Evolutionary conservation across 1,140 invertebrate species (phyloP).

Genomic region (Drosophila rhopaloa): DNA sequence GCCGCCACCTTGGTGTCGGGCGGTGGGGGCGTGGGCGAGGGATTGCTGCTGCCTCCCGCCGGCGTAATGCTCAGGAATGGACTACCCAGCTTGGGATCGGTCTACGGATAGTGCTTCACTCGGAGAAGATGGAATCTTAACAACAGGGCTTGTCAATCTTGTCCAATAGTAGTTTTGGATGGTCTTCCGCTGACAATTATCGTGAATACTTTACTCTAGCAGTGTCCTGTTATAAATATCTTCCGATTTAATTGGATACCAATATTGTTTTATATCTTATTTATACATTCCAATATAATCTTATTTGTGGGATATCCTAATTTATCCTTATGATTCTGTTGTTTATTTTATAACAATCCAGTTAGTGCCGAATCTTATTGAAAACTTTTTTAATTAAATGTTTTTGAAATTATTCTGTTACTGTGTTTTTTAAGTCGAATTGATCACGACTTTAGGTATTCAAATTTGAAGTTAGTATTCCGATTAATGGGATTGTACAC

Average conservation of each 20-base stretch:
- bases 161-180: too few relatives aligned
- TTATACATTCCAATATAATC: too few relatives aligned
- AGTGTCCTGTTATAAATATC: too few relatives aligned
- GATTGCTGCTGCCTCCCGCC: constrained; percentile 67
- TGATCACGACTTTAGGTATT: not conserved
- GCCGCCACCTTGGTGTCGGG: constrained; percentile 37
- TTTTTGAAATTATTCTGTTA: not conserved
- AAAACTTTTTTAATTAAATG: too few relatives aligned
- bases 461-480: not conserved
- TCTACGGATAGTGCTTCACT: constrained; percentile 4
- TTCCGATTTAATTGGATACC: too few relatives aligned
- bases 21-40: constrained; percentile 43
- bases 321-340: not conserved
- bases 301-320: not conserved
- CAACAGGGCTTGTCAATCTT: not conserved
- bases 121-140: not conserved
- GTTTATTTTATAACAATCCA: not conserved
- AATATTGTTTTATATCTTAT: too few relatives aligned
- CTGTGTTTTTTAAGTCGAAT: not conserved
- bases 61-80: constrained; percentile 74
- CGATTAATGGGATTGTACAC: not conserved
- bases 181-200: too few relatives aligned
- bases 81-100: constrained; percentile 82
- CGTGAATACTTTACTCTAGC: too few relatives aligned
- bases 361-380: not conserved